phyloP scores from a whole-genome alignment of 2,888 invertebrate genomes.

The Punctoribates punctum region DNA sequence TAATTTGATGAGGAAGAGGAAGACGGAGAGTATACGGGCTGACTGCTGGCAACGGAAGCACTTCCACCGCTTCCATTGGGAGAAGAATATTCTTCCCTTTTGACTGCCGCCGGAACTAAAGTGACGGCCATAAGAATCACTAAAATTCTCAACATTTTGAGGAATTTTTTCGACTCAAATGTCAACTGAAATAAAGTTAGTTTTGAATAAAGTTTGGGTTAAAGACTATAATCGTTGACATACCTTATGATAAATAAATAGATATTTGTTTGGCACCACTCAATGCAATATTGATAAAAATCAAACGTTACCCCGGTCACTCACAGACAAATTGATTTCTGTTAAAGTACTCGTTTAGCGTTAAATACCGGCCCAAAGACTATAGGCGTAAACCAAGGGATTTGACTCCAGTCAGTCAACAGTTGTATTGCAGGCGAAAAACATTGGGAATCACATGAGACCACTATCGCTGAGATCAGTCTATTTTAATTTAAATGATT shows the following conservation, averaged over 20 bases:
- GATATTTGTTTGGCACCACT: conserved; percentile 4
- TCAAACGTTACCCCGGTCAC: not conserved
- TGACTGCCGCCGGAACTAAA: conserved; percentile 33
- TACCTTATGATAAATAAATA: conserved; percentile 2
- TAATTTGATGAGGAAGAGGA: conserved; percentile 31
- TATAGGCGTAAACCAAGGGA: not conserved
- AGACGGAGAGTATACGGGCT: conserved; percentile 46
- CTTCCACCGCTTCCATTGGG: conserved; percentile 20
- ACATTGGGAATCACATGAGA: not conserved
- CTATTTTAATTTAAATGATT: conserved; percentile 12
- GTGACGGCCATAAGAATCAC: conserved; percentile 21
- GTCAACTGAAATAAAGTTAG: not conserved
- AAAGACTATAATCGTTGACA: not conserved
- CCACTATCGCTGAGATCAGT: not conserved
- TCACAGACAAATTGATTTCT: conserved; percentile 15
- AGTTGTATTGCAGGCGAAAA: not conserved
- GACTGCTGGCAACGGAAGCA: conserved; percentile 30
- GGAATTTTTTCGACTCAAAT: not conserved
- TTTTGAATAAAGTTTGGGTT: not conserved
- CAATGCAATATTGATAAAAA: not conserved
- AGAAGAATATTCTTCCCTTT: conserved; percentile 35
- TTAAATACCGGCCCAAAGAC: not conserved
- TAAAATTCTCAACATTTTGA: conserved; percentile 21
- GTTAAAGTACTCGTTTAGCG: conserved; percentile 11
- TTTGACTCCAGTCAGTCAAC: not conserved